Base-by-base conservation (phyloP, 1,140 invertebrate species). In the Euwallacea similis region DNA sequence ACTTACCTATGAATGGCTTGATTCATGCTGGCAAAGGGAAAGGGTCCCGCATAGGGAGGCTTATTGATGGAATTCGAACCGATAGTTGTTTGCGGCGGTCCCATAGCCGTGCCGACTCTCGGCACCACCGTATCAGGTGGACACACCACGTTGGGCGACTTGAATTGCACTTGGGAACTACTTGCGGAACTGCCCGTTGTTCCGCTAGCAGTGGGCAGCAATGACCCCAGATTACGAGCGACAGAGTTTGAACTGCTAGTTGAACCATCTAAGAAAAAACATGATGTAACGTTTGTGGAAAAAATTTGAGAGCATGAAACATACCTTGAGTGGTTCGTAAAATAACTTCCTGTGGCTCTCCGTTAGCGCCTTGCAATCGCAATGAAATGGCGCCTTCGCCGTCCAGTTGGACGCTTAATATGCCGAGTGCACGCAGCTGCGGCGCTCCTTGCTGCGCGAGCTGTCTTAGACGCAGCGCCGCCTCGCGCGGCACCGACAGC, bases 401-500 rank as follows among this genome's bases (percentile, higher is more conserved):
- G 86, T 98, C 94, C 76, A 98, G 89, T 85, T 98, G 96, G 74
- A 98, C 95, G 69, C 95, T 95, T 42, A 98, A 87, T 77, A 98
- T 96, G 66, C 96, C 96, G 79, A 98, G 87, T 78, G 95, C 91
- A 60, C 92, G 88, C 74, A 98, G 87, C 74, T 92, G 91, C 67
- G 90, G 85, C 80, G 93, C 94, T 74, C 95, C 94, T 81, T 93
- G 91, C 80, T 93, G 90, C 70, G 96, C 96, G 79, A 98, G 85
- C 81, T 94, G 92, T 78, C 94, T 88, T 78, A 98, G 85, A 76
- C 93, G 88, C 76, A 91, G 83, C 76, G 96, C 96, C 79, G 96
- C 96, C 84, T 97, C 96, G 81, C 91, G 89, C 75, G 96, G 95
- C 84, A 98, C 94, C 79, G 94, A 95, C 85, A 98, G 93, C 83